Conservation (phyloP, 2,797 vertebrate species). For the Onychomys leucogaster region DNA sequence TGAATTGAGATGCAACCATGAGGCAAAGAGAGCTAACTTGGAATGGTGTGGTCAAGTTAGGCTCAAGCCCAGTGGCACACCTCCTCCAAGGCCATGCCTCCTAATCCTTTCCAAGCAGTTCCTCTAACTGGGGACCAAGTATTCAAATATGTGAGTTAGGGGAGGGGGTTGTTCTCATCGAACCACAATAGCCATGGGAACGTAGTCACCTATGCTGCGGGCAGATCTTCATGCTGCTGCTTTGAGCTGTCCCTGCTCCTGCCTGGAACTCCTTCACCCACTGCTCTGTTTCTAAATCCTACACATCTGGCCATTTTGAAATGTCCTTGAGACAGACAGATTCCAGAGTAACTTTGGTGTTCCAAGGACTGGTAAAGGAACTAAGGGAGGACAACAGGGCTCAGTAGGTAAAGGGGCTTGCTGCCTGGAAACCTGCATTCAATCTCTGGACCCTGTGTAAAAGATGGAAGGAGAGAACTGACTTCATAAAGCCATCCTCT, state of each 20-base stretch:
- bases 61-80: not conserved
- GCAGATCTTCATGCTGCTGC: not conserved
- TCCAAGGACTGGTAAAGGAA: not conserved
- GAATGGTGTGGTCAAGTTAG: not conserved
- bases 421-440: not conserved
- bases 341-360: not conserved
- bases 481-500: not conserved
- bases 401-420: too few relatives aligned
- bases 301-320: not conserved
- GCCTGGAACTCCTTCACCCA: not conserved
- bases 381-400: not conserved
- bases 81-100: not conserved
- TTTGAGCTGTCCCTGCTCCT: not conserved
- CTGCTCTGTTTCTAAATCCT: not conserved
- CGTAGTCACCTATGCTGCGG: not conserved
- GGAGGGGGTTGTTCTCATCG: not conserved
- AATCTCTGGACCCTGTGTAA: not conserved
- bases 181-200: not conserved
- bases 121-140: not conserved
- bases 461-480: not conserved
- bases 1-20: not conserved
- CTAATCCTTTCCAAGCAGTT: not conserved
- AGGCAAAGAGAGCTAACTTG: not conserved
- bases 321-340: not conserved
- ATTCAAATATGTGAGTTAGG: not conserved